Percentiles rank a stretch among this genome's conserved stretches.
phyloP scores from a whole-genome alignment of 2,113 vertebrate species.

The Hepsetus odoe region DNA sequence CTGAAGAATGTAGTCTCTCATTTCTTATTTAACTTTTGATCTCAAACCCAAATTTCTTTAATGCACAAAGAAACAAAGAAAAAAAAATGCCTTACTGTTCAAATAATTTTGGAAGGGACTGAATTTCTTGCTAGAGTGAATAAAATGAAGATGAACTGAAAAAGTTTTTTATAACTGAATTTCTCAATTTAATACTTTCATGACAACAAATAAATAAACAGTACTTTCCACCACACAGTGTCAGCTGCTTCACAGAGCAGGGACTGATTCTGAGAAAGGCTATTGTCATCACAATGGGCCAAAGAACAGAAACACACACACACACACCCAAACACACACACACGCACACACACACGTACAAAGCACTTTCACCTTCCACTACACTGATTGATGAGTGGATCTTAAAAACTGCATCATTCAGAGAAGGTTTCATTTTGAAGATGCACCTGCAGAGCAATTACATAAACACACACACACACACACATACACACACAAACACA shows the following conservation, averaged over 20 bases:
- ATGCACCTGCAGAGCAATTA: constrained; percentile 29
- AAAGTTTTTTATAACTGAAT: neutral
- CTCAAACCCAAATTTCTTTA: too few relatives aligned
- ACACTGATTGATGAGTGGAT: constrained; percentile 19
- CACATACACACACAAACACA: constrained; percentile 33
- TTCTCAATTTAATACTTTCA: neutral
- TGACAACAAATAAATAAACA: constrained; percentile 4
- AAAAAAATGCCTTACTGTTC: too few relatives aligned
- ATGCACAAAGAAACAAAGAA: too few relatives aligned
- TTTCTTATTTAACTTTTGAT: too few relatives aligned
- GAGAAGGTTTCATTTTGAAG: constrained; percentile 31
- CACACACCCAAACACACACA: constrained; percentile 13
- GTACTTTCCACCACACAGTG: neutral
- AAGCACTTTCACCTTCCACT: constrained; percentile 12
- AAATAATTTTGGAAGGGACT: too few relatives aligned
- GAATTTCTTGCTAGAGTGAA: neutral
- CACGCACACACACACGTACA: constrained; percentile 6
- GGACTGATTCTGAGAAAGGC: neutral
- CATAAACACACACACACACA: constrained; percentile 26
- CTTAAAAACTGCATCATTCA: constrained; percentile 21
- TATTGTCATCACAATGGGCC: constrained; percentile 29
- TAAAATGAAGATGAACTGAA: neutral
- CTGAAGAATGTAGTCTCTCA: too few relatives aligned
- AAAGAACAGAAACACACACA: constrained; percentile 27
- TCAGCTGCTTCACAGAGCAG: neutral